phyloP scores from a whole-genome alignment of 2,113 vertebrate species.

The Odobenus rosmarus region DNA sequence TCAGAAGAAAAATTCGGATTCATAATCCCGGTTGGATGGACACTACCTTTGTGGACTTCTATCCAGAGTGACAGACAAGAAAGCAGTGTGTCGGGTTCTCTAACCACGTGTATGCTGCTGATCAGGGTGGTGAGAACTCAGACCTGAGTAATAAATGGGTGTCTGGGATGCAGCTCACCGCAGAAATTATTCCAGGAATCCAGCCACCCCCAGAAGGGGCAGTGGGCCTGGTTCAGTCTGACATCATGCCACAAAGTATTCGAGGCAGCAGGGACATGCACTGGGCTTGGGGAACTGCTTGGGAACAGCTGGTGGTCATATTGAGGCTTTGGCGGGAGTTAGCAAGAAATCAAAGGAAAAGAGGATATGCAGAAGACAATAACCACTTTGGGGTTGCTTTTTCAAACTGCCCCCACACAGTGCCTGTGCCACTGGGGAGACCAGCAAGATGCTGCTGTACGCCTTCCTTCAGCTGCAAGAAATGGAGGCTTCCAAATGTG shows the following conservation, averaged over 20 bases:
- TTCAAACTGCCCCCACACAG: not conserved
- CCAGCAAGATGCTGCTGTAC: not conserved
- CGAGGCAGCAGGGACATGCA: not conserved
- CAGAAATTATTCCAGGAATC: constrained; percentile 49
- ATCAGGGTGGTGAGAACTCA: not conserved
- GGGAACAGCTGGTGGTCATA: not conserved
- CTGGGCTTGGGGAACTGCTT: not conserved
- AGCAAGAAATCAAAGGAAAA: not conserved
- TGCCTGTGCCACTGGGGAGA: not conserved
- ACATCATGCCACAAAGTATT: not conserved
- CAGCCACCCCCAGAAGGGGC: constrained; percentile 15
- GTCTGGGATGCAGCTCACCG: not conserved
- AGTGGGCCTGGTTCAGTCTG: not conserved
- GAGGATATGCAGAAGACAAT: not conserved
- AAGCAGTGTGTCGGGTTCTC: not conserved
- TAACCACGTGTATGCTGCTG: too few relatives aligned
- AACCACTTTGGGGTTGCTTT: not conserved
- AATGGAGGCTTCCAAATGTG: constrained; percentile 23
- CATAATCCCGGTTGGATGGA: not conserved
- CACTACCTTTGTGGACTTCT: not conserved
- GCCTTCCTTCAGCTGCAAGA: not conserved
- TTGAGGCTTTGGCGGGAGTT: not conserved
- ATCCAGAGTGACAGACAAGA: not conserved
- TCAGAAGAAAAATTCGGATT: not conserved
- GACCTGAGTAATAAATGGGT: not conserved